These are phyloP conservation scores for Chaetura pelagica DNA, from an alignment of 2,113 vertebrate genomes.

Conservation along the genomic window DNA sequence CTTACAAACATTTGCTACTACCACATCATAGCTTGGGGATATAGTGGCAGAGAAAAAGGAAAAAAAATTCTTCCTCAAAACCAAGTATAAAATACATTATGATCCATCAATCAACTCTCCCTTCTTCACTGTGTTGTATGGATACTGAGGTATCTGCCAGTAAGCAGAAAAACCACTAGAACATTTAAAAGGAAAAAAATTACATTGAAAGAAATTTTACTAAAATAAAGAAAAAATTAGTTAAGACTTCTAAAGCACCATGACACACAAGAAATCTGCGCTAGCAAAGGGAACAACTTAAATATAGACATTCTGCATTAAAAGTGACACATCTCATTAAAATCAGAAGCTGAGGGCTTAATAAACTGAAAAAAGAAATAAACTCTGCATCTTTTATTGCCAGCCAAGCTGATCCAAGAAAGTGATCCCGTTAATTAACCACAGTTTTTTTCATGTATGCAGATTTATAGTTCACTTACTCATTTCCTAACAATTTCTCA, in stretches of 20 bases:
- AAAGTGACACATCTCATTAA: background rate
- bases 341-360: background rate
- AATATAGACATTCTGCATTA: background rate
- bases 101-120: background rate
- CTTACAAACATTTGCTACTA: background rate
- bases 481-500: background rate
- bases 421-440: background rate
- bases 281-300: background rate
- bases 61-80: background rate
- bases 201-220: background rate
- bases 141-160: background rate
- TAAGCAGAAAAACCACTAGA: background rate
- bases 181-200: background rate
- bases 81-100: background rate
- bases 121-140: accelerated
- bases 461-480: background rate
- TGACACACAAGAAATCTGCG: background rate
- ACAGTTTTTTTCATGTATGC: background rate
- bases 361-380: background rate
- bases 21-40: accelerated
- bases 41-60: background rate
- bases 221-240: background rate
- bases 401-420: background rate
- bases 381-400: background rate
- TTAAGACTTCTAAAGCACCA: background rate